Evolutionary conservation across 2,888 invertebrate species (phyloP).

Genomic region (Miltochrista miniata): DNA sequence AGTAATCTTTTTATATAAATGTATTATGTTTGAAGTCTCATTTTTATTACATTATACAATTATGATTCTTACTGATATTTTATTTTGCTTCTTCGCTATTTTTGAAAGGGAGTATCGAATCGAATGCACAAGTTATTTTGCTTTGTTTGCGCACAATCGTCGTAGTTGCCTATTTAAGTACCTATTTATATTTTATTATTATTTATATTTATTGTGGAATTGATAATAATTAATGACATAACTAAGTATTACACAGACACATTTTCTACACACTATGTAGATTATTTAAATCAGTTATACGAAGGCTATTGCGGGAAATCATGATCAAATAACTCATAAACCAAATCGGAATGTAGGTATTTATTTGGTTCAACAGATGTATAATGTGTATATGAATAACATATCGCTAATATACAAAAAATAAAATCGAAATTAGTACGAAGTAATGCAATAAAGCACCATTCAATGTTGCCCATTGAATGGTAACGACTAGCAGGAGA

Average conservation of each 20-base stretch:
- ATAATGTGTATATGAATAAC: slow-evolving; percentile 5
- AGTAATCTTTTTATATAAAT: slow-evolving; percentile 36
- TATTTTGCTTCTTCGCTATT: slow-evolving; percentile 42
- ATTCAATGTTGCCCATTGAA: slow-evolving; percentile 15
- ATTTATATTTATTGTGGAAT: slow-evolving; percentile 24
- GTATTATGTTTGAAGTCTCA: slow-evolving; percentile 40
- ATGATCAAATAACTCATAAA: too few relatives aligned
- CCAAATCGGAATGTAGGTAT: too few relatives aligned
- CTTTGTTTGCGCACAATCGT: slow-evolving; percentile 48
- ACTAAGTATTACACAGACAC: slow-evolving; percentile 5
- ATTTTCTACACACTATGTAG: slow-evolving; percentile 3
- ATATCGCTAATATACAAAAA: slow-evolving; percentile 24
- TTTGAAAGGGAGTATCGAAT: slow-evolving; percentile 44
- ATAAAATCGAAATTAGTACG: slow-evolving; percentile 19
- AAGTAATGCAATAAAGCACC: slow-evolving; percentile 27
- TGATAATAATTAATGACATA: slow-evolving; percentile 18
- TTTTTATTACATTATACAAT: slow-evolving; percentile 39
- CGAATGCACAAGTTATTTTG: slow-evolving; percentile 48
- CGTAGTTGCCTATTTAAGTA: not conserved
- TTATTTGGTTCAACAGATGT: not conserved
- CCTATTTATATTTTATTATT: slow-evolving; percentile 12
- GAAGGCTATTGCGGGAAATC: too few relatives aligned
- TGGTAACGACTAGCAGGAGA: slow-evolving; percentile 32
- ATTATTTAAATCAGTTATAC: too few relatives aligned
- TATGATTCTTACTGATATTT: slow-evolving; percentile 36